Conservation (phyloP, 1,140 invertebrate species). For the Nephotettix cincticeps region DNA sequence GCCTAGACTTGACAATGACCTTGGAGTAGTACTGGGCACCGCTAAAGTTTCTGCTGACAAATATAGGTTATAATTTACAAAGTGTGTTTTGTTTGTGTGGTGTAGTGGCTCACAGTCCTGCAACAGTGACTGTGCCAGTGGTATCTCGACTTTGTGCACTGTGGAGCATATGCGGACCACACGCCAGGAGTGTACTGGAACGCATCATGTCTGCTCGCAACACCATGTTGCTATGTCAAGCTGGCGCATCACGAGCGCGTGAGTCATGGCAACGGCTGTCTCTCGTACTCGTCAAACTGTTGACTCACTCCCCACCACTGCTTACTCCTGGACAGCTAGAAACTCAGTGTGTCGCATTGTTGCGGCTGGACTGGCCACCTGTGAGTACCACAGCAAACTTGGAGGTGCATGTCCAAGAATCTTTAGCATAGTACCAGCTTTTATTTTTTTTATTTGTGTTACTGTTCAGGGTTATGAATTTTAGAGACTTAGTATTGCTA, state of each 20-base stretch:
- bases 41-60: too few species aligned
- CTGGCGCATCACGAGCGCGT: not conserved
- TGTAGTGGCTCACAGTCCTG: not conserved
- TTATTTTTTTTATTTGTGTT: not conserved
- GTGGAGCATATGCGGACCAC: not conserved
- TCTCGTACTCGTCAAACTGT: slow-evolving; percentile 41
- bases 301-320: slow-evolving; percentile 42
- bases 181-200: not conserved
- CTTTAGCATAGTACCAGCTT: not conserved
- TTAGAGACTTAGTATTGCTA: not conserved
- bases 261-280: not conserved
- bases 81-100: not conserved
- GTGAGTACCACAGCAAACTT: slow-evolving; percentile 39
- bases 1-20: too few species aligned
- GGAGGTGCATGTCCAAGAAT: not conserved
- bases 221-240: slow-evolving; percentile 45
- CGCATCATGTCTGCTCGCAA: slow-evolving; percentile 50
- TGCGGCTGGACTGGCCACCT: slow-evolving; percentile 50
- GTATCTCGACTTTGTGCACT: not conserved
- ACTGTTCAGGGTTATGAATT: not conserved
- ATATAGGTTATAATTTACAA: too few species aligned
- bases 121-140: not conserved
- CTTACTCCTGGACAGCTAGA: slow-evolving; percentile 47
- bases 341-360: slow-evolving; percentile 49
- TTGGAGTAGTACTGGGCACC: too few species aligned